These are phyloP conservation scores for Crenuchus spilurus DNA, from an alignment of 2,797 vertebrate species.

Conservation along the genomic window DNA sequence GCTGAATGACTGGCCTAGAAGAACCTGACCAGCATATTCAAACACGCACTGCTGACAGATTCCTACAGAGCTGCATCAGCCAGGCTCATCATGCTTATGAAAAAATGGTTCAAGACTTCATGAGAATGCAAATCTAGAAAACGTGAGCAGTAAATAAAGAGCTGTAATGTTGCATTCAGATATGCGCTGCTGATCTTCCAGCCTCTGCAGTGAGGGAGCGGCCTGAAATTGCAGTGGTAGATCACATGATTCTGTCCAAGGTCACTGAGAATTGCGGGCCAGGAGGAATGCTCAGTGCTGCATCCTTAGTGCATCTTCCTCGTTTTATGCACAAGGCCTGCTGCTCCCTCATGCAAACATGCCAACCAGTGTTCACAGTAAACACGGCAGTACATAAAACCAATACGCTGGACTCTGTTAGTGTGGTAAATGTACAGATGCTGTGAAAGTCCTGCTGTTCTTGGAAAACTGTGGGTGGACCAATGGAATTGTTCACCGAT, in stretches of 20 bases:
- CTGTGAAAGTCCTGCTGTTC: neutral
- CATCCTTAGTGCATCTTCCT: constrained; percentile 31
- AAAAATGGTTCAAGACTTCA: neutral
- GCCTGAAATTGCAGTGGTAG: constrained; percentile 1
- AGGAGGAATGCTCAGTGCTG: neutral
- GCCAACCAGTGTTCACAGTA: neutral
- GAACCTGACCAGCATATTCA: constrained; percentile 5
- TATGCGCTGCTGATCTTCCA: neutral
- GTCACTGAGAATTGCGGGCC: constrained; percentile 3
- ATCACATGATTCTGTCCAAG: constrained; percentile 31
- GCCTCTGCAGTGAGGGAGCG: neutral
- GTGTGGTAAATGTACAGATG: neutral
- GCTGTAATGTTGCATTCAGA: neutral
- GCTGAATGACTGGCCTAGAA: constrained; percentile 1
- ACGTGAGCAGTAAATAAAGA: neutral
- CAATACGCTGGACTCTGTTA: neutral
- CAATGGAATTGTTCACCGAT: neutral
- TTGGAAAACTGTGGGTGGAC: neutral
- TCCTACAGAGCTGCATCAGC: neutral
- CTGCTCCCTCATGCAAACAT: neutral
- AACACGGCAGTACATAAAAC: neutral
- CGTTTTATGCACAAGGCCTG: neutral
- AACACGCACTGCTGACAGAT: neutral
- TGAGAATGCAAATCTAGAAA: neutral
- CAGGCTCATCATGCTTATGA: neutral